Conservation (phyloP, 1,140 invertebrate genomes). For the Pseudachorutes palmiensis region DNA sequence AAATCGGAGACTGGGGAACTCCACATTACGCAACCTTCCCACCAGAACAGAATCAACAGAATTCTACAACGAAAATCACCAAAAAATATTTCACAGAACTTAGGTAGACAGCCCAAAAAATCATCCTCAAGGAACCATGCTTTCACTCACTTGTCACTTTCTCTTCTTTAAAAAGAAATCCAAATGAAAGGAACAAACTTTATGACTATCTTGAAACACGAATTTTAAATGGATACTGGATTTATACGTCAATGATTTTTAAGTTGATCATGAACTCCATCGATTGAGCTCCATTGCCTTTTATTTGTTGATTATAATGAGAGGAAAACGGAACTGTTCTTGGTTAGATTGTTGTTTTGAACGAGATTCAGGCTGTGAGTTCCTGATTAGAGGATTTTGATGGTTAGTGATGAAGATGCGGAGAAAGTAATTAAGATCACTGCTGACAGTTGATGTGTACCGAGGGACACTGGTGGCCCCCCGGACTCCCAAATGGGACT, state of each 20-base stretch:
- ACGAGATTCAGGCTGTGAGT: too few relatives aligned
- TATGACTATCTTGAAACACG: too few relatives aligned
- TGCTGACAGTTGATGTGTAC: constrained; percentile 8
- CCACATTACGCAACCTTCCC: background rate
- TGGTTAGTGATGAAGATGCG: constrained; percentile 6
- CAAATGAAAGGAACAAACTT: background rate
- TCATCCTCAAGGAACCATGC: background rate
- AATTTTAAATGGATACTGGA: too few relatives aligned
- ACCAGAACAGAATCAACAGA: background rate
- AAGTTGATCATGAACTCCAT: too few relatives aligned
- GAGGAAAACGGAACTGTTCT: too few relatives aligned
- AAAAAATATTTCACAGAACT: background rate
- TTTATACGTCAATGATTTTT: too few relatives aligned
- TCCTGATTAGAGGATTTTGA: background rate
- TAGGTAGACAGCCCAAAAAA: background rate
- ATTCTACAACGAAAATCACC: background rate
- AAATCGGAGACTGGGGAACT: constrained; percentile 36
- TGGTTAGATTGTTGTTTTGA: too few relatives aligned
- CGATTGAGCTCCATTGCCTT: too few relatives aligned
- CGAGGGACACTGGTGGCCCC: constrained; percentile 2
- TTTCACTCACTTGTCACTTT: background rate
- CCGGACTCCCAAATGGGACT: constrained; percentile 1
- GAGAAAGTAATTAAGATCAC: constrained; percentile 6
- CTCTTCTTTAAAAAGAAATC: background rate
- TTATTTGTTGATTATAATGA: too few relatives aligned